Base-by-base conservation (phyloP, 2,888 invertebrate species). In the Poecilobothrus nobilitatus region DNA sequence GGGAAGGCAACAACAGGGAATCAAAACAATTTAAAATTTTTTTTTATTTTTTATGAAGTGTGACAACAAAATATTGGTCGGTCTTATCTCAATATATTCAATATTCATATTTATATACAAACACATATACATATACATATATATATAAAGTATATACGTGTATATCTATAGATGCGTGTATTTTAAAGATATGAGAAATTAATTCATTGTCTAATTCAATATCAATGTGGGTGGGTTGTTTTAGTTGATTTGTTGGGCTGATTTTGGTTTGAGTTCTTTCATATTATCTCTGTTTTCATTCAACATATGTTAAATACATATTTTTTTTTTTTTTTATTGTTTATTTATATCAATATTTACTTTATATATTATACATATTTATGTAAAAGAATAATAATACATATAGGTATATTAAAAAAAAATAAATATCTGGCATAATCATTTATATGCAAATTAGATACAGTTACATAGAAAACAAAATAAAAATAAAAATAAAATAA, bases 371-470 rank as follows among this genome's bases (percentile, higher is more conserved):
- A 53, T 18, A 53, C 7, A 53, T 18, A 53, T 53, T 2, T 53
- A 53, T 53, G 18, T 53, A 53, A 53, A 53, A n/a, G n/a, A n/a
- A 10, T 37, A 41, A 41, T 3, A 41, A 8, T 5, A 41, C 15
- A 41, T 8, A 41, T 41, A 41, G 41, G 15, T 41, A 15, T n/a
- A n/a, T n/a, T n/a, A n/a, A n/a, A n/a, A 41, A 41, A 2, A 53
- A n/a, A 53, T 4, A 18, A 10, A 37, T 5, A 37, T 37, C 8
- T 37, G 12, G 37, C 37, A 53, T 53, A 53, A 53, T 53, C 53
- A 53, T 53, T 53, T 53, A 53, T 53, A 53, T 53, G 53, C 53
- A 53, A 53, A 53, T 53, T 53, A 53, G n/a, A 53, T 53, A 53
- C 12, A 12, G 27, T 27, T 53, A 53, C 53, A n/a, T 2, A 53